phyloP scores from a whole-genome alignment of 1,140 invertebrate genomes.

The Cephus cinctus region DNA sequence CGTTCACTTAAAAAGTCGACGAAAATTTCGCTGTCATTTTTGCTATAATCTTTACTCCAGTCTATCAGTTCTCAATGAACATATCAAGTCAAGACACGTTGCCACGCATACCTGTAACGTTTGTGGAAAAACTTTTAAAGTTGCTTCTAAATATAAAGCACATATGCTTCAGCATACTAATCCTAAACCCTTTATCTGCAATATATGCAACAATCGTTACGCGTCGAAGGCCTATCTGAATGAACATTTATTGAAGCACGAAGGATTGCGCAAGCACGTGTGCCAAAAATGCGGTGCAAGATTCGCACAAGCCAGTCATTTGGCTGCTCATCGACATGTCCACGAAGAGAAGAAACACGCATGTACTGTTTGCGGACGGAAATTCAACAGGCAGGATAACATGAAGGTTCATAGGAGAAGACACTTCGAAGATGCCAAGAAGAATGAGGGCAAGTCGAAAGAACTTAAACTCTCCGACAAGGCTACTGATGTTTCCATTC shows the following conservation, averaged over 20 bases:
- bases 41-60: constrained; percentile 55
- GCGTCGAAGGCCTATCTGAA: constrained; percentile 53
- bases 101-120: constrained; percentile 51
- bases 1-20: constrained; percentile 50
- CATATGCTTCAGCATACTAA: constrained; percentile 52
- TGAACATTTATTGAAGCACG: constrained; percentile 50
- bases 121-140: constrained; percentile 51
- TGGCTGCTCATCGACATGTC: constrained; percentile 52
- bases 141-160: constrained; percentile 49
- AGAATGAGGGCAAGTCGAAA: too few relatives aligned
- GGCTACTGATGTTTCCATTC: not conserved
- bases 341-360: constrained; percentile 52
- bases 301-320: constrained; percentile 53
- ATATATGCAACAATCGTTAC: constrained; percentile 52
- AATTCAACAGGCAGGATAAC: constrained; percentile 52
- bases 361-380: constrained; percentile 51
- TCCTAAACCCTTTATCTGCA: constrained; percentile 51
- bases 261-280: constrained; percentile 51
- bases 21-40: constrained; percentile 52
- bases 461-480: too few relatives aligned
- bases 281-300: constrained; percentile 50
- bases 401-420: constrained; percentile 54
- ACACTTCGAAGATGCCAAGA: constrained; percentile 38
- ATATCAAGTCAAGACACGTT: constrained; percentile 50
- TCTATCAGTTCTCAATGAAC: constrained; percentile 49